Evolutionary conservation across 64 coral and sea anemone species (phyloP).

Genomic region (Porites lutea): DNA sequence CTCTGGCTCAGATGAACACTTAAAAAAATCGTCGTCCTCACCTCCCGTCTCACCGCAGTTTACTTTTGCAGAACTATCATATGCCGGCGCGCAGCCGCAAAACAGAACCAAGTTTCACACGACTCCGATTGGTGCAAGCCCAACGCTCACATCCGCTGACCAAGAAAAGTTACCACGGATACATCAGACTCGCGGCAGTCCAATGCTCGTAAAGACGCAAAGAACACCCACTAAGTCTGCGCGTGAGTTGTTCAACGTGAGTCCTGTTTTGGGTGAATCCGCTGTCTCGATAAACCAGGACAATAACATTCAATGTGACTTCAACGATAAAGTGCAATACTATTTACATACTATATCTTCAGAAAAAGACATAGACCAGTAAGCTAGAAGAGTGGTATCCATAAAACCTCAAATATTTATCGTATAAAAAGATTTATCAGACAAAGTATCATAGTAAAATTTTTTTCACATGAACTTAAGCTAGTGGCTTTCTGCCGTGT

Average conservation of each 20-base stretch:
- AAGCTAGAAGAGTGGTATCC: not conserved
- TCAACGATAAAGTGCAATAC: slow-evolving; percentile 28
- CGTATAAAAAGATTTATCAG: not conserved
- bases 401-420: too few species aligned
- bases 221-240: slow-evolving; percentile 19
- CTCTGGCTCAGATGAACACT: not conserved
- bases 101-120: not conserved
- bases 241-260: slow-evolving; percentile 36
- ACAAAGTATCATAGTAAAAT: too few species aligned
- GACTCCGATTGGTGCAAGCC: not conserved
- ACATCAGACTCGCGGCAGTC: not conserved
- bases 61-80: not conserved
- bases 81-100: not conserved
- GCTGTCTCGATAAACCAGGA: not conserved
- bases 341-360: not conserved
- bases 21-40: not conserved
- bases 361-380: not conserved
- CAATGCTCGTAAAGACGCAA: slow-evolving; percentile 18
- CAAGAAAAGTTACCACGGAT: slow-evolving; percentile 36
- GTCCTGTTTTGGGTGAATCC: slow-evolving; percentile 38
- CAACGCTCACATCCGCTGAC: not conserved
- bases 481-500: too few species aligned
- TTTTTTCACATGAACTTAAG: too few species aligned
- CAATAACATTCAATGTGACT: not conserved
- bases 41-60: not conserved